Evolutionary conservation across 1,140 invertebrate species (phyloP).

Genomic region (Apis florea): DNA sequence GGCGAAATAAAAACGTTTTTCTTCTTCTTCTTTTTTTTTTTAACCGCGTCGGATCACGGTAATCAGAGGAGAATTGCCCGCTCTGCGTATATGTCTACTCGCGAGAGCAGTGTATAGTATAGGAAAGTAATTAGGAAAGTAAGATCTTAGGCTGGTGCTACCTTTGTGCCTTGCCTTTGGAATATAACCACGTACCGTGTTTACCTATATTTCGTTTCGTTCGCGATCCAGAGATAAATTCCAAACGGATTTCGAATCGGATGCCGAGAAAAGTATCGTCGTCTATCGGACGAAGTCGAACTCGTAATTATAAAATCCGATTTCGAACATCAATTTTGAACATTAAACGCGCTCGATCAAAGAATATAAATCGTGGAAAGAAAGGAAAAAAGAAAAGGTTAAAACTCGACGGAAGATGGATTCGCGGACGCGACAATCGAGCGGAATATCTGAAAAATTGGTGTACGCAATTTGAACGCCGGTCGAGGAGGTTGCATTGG

Average conservation of each 20-base stretch:
- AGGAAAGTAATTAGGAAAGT: constrained; percentile 18
- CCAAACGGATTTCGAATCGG: neutral
- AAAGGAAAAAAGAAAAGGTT: no score
- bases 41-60: constrained; percentile 5
- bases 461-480: neutral
- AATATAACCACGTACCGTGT: no score
- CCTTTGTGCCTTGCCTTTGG: neutral
- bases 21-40: neutral
- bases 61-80: constrained; percentile 27
- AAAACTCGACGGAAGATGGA: no score
- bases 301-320: no score
- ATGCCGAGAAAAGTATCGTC: no score
- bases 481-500: neutral
- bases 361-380: no score
- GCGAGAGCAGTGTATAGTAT: neutral
- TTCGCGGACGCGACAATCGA: no score
- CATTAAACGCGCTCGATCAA: no score
- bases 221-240: constrained; percentile 23
- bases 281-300: neutral
- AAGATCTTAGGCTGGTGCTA: constrained; percentile 5
- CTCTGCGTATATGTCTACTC: neutral
- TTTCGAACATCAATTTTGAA: no score
- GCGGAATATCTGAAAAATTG: neutral
- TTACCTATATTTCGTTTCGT: neutral
- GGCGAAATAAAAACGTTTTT: constrained; percentile 14